Percentiles rank a stretch among this genome's conserved stretches.
These are phyloP conservation scores for Neoitamus cyanurus DNA, from an alignment of 2,888 invertebrate genomes.

Conservation along the genomic window DNA sequence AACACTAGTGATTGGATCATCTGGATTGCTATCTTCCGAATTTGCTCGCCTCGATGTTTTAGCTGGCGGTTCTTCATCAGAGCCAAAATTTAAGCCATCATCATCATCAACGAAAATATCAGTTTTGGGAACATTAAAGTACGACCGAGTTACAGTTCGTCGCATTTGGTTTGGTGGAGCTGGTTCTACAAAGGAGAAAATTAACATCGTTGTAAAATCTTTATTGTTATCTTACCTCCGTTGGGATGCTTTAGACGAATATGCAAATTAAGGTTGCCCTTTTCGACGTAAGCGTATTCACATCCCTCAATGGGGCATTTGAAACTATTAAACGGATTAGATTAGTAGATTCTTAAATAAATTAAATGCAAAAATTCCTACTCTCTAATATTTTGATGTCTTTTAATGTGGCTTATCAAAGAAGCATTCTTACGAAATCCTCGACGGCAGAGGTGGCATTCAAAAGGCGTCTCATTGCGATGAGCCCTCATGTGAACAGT, in stretches of 20 bases:
- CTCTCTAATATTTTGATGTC: constrained; percentile 58
- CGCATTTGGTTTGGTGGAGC: not conserved
- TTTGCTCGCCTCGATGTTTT: not conserved
- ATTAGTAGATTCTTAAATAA: not conserved
- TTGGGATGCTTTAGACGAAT: constrained; percentile 45
- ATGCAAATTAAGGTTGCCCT: constrained; percentile 49
- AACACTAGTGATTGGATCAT: constrained; percentile 26
- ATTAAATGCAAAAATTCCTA: constrained; percentile 50
- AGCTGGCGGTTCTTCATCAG: constrained; percentile 36
- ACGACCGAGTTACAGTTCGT: not conserved
- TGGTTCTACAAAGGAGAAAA: not conserved
- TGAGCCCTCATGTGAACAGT: constrained; percentile 61
- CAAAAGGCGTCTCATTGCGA: constrained; percentile 57
- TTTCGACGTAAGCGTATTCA: constrained; percentile 44
- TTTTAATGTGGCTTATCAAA: constrained; percentile 58
- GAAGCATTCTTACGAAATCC: constrained; percentile 60
- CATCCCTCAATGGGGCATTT: constrained; percentile 49
- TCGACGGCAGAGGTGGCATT: constrained; percentile 59
- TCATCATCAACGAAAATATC: constrained; percentile 49
- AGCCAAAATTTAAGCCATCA: constrained; percentile 48
- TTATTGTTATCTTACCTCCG: not conserved
- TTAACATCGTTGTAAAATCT: not conserved
- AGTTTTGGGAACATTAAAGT: not conserved
- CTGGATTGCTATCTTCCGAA: not conserved
- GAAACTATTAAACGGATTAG: constrained; percentile 41